Percentiles rank a stretch among this genome's conserved stretches.
Conservation (phyloP, 2,888 invertebrate species). For the Melanostoma mellinum region DNA sequence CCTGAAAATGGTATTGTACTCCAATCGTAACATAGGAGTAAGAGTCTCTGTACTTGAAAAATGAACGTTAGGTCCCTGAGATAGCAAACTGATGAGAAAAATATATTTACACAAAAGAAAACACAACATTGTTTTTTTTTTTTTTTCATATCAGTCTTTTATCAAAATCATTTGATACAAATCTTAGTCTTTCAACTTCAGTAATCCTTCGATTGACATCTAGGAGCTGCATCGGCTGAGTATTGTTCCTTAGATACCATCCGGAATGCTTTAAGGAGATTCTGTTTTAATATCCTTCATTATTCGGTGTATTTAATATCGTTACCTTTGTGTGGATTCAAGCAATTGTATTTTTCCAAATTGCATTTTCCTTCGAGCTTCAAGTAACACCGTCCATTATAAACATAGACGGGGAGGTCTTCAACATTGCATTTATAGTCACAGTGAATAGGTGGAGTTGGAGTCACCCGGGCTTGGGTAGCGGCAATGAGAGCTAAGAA, state of each 20-base stretch:
- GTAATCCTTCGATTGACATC: constrained; percentile 47
- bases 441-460: constrained; percentile 71
- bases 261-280: constrained; percentile 26
- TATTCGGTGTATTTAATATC: too few species aligned
- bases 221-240: constrained; percentile 43
- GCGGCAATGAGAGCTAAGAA: constrained; percentile 31
- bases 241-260: constrained; percentile 16
- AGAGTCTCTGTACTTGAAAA: too few species aligned
- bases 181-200: constrained; percentile 16
- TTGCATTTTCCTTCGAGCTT: constrained; percentile 75
- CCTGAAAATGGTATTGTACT: too few species aligned
- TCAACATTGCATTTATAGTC: constrained; percentile 74
- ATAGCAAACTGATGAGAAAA: too few species aligned
- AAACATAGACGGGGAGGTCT: constrained; percentile 75
- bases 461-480: not conserved
- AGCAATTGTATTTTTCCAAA: constrained; percentile 77
- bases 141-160: not conserved
- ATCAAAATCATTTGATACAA: not conserved
- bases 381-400: constrained; percentile 77
- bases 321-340: constrained; percentile 75
- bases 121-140: not conserved
- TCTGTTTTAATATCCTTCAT: not conserved
- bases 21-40: too few species aligned
- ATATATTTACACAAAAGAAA: too few species aligned
- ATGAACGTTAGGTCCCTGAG: too few species aligned